Conservation (phyloP, 2,113 vertebrate genomes). For the Psilopsiagon aymara region DNA sequence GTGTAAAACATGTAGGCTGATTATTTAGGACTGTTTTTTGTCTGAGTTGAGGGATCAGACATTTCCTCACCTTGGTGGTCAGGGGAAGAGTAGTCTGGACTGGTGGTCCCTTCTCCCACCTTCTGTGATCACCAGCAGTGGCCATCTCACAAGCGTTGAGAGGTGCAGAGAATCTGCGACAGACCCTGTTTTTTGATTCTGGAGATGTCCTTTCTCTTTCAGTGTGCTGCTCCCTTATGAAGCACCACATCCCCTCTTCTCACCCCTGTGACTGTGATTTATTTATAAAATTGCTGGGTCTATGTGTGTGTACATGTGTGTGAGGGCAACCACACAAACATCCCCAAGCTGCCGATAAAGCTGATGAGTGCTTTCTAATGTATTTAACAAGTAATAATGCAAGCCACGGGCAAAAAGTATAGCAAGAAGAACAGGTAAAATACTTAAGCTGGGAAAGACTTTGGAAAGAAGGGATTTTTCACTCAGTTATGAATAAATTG, state of each 20-base stretch:
- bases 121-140: not conserved
- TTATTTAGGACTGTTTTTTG: not conserved
- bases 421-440: not conserved
- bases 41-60: not conserved
- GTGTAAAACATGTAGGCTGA: not conserved
- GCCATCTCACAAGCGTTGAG: not conserved
- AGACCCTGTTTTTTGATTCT: not conserved
- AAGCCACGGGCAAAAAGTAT: not conserved
- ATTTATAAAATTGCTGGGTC: slow-evolving; percentile 34
- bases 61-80: not conserved
- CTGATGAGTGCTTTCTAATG: slow-evolving; percentile 23
- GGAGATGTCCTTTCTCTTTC: not conserved
- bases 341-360: slow-evolving; percentile 15
- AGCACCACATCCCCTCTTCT: slow-evolving; percentile 13
- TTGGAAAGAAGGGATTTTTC: not conserved
- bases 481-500: not conserved
- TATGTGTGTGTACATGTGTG: not conserved
- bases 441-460: not conserved
- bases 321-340: slow-evolving; percentile 42
- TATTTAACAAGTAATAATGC: slow-evolving; percentile 43
- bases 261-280: slow-evolving; percentile 36
- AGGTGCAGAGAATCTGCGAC: not conserved
- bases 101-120: not conserved
- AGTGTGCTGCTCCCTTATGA: not conserved
- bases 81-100: rapidly evolving